These are phyloP conservation scores for Zygothrica quintamaculata DNA, from an alignment of 2,888 invertebrate species.

Conservation along the genomic window DNA sequence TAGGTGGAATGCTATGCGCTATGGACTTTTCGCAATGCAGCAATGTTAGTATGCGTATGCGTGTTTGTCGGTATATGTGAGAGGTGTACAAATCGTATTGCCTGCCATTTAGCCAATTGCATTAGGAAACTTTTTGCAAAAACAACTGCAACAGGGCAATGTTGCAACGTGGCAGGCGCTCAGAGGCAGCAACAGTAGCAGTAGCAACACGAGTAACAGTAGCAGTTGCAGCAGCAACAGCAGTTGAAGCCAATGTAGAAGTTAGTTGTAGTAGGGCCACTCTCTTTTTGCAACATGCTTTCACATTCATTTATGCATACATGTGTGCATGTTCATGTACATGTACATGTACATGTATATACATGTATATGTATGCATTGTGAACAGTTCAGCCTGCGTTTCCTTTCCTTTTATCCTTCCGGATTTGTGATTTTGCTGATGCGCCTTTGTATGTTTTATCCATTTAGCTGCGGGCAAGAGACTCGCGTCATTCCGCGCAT, in stretches of 20 bases:
- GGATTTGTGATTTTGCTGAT: slow-evolving; percentile 32
- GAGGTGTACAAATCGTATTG: neutral
- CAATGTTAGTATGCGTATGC: too few relatives aligned
- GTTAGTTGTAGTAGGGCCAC: slow-evolving; percentile 25
- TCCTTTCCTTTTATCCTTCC: slow-evolving; percentile 33
- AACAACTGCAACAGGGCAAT: slow-evolving; percentile 3
- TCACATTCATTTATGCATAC: slow-evolving; percentile 10
- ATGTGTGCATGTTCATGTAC: neutral
- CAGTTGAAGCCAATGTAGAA: neutral
- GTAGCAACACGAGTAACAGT: too few relatives aligned
- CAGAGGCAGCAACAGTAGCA: neutral
- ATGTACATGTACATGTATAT: neutral
- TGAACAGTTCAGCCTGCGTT: neutral
- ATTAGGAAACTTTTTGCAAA: slow-evolving; percentile 38
- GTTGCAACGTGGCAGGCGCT: neutral
- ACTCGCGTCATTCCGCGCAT: slow-evolving; percentile 98
- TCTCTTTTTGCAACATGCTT: slow-evolving; percentile 41
- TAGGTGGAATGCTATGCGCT: slow-evolving; percentile 12
- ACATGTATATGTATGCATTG: too few relatives aligned
- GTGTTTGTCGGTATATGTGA: too few relatives aligned
- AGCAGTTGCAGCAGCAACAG: neutral
- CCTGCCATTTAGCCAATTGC: slow-evolving; percentile 43
- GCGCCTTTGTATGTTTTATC: slow-evolving; percentile 41
- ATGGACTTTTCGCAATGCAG: slow-evolving; percentile 25
- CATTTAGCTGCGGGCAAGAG: slow-evolving; percentile 95